phyloP scores from a whole-genome alignment of 2,888 invertebrate species.

The Gnatocerus cornutus region DNA sequence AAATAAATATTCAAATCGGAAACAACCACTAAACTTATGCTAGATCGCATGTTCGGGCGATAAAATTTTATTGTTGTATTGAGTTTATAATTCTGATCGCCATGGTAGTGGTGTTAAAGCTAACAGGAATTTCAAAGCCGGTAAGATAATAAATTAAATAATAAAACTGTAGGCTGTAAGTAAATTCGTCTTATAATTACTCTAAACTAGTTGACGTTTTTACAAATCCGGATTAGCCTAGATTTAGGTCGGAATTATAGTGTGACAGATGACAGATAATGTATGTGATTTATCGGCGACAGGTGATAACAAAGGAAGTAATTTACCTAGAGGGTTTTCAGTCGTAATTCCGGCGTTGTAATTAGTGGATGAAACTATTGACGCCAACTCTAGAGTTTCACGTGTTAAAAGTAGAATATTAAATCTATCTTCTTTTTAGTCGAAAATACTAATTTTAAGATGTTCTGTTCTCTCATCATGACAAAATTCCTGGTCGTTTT shows the following conservation, averaged over 20 bases:
- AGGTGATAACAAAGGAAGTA: slow-evolving; percentile 4
- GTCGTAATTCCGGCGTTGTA: neutral
- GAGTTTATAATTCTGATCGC: neutral
- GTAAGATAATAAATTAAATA: too few relatives aligned
- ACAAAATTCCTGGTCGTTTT: too few relatives aligned
- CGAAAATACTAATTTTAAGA: too few relatives aligned
- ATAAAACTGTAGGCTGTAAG: too few relatives aligned
- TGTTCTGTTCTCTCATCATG: too few relatives aligned
- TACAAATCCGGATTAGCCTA: neutral
- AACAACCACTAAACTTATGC: slow-evolving; percentile 1
- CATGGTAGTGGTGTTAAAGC: neutral
- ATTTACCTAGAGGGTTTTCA: slow-evolving; percentile 1
- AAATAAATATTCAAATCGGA: slow-evolving; percentile 12
- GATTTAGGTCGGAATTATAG: neutral
- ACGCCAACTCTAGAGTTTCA: too few relatives aligned
- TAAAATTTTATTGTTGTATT: slow-evolving; percentile 13
- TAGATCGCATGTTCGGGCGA: neutral
- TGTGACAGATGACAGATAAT: slow-evolving; percentile 1
- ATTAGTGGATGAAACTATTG: neutral
- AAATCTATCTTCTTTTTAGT: too few relatives aligned
- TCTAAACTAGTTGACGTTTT: too few relatives aligned
- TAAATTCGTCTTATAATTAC: too few relatives aligned
- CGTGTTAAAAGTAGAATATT: too few relatives aligned
- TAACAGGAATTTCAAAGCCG: too few relatives aligned
- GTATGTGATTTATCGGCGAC: neutral